Percentiles rank a stretch among this genome's conserved stretches.
These are phyloP conservation scores for Pseudococcus viburni DNA, from an alignment of 2,888 invertebrate genomes.

Conservation along the genomic window DNA sequence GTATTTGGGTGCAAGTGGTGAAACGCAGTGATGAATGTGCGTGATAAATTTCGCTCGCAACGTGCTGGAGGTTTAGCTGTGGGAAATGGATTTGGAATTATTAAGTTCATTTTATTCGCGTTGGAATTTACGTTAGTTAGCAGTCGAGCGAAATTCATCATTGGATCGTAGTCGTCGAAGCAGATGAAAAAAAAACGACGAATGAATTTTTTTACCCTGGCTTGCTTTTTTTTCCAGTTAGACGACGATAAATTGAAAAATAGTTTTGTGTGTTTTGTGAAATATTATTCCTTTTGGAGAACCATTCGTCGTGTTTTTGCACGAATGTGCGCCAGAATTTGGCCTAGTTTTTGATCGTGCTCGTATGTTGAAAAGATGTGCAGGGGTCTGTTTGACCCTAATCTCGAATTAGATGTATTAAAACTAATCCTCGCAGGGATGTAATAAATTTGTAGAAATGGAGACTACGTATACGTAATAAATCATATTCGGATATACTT, in stretches of 20 bases:
- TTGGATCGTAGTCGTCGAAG: background rate
- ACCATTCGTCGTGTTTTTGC: background rate
- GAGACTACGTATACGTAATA: no score
- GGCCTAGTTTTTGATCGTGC: background rate
- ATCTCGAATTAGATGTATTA: no score
- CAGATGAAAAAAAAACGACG: background rate
- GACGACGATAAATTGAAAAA: background rate
- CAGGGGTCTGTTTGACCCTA: no score
- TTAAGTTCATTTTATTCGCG: slow-evolving; percentile 41
- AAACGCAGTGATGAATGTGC: slow-evolving; percentile 52
- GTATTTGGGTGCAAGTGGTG: slow-evolving; percentile 15
- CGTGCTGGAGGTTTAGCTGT: slow-evolving; percentile 13
- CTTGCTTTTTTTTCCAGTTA: background rate
- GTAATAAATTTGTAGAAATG: no score
- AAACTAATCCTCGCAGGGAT: no score
- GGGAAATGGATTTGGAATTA: slow-evolving; percentile 41
- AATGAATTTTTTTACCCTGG: background rate
- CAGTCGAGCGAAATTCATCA: background rate
- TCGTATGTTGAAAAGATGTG: no score
- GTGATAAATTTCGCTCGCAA: slow-evolving; percentile 47
- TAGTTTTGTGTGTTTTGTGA: background rate
- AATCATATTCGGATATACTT: no score
- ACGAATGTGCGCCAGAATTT: background rate
- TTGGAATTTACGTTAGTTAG: slow-evolving; percentile 24
- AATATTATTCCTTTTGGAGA: background rate